Evolutionary conservation across 2,797 vertebrate species (phyloP).

Genomic region (Chaetodon trifasciatus): DNA sequence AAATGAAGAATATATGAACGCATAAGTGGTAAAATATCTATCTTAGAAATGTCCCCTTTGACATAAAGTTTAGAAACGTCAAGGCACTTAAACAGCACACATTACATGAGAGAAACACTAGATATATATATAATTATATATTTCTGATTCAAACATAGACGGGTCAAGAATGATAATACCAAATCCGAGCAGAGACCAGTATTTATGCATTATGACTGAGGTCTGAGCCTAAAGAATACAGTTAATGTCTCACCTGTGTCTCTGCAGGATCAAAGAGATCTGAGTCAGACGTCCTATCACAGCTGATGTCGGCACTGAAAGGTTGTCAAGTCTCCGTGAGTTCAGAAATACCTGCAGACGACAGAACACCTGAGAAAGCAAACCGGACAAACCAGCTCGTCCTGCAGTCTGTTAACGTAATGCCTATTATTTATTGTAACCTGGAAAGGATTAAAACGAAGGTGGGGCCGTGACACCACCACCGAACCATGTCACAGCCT

Average conservation of each 20-base stretch:
- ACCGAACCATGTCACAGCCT: neutral
- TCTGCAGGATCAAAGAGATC: neutral
- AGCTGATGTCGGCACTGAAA: neutral
- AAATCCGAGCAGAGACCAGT: no score
- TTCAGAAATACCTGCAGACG: conserved; percentile 10
- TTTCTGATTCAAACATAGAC: no score
- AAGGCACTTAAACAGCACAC: neutral
- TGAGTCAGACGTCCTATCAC: neutral
- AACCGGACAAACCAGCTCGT: conserved; percentile 32
- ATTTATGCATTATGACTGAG: neutral
- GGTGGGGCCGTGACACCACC: fast-evolving
- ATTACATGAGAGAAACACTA: neutral
- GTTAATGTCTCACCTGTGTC: conserved; percentile 28
- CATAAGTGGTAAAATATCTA: no score
- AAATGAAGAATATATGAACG: no score
- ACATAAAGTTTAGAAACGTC: no score
- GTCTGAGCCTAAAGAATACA: neutral
- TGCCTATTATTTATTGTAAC: neutral
- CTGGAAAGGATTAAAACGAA: neutral
- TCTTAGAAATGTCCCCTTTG: no score
- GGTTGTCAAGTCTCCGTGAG: neutral
- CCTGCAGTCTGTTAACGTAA: neutral
- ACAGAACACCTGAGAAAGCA: neutral
- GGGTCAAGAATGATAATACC: no score
- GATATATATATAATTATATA: neutral